Percentiles rank a stretch among this genome's conserved stretches.
Evolutionary conservation across 2,113 vertebrate genomes (phyloP).

Genomic region (Heterochromis multidens): DNA sequence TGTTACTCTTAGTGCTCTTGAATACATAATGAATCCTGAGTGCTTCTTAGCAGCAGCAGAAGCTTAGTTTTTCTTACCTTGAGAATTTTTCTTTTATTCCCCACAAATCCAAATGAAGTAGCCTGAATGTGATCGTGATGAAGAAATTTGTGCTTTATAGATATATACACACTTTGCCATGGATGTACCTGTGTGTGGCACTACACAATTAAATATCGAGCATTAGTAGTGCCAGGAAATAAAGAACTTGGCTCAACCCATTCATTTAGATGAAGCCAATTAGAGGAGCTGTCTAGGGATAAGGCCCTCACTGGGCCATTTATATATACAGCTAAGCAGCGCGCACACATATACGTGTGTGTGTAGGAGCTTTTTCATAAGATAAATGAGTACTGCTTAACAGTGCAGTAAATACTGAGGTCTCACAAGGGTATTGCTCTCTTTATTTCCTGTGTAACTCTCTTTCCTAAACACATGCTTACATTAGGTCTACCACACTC

Average conservation of each 20-base stretch:
- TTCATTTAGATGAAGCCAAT: constrained; percentile 61
- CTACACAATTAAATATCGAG: constrained; percentile 25
- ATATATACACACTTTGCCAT: background rate
- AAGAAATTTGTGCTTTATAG: background rate
- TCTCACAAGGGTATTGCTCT: constrained; percentile 50
- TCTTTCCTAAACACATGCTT: background rate
- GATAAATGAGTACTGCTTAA: constrained; percentile 64
- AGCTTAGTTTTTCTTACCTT: background rate
- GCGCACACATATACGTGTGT: background rate
- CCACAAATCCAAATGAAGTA: background rate
- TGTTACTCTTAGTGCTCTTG: background rate
- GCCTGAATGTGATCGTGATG: background rate
- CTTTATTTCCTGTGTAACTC: constrained; percentile 27
- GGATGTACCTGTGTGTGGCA: background rate
- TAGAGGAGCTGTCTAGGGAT: constrained; percentile 47
- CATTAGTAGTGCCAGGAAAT: constrained; percentile 27
- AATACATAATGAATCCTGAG: background rate
- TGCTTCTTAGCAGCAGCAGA: background rate
- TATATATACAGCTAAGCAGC: background rate
- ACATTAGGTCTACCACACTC: background rate
- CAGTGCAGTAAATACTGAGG: constrained; percentile 60
- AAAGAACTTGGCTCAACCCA: constrained; percentile 42
- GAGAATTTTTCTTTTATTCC: background rate
- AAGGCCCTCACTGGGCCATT: constrained; percentile 18
- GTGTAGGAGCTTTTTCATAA: constrained; percentile 32